These are phyloP conservation scores for Leistus spinibarbis DNA, from an alignment of 2,888 invertebrate genomes.

Conservation along the genomic window DNA sequence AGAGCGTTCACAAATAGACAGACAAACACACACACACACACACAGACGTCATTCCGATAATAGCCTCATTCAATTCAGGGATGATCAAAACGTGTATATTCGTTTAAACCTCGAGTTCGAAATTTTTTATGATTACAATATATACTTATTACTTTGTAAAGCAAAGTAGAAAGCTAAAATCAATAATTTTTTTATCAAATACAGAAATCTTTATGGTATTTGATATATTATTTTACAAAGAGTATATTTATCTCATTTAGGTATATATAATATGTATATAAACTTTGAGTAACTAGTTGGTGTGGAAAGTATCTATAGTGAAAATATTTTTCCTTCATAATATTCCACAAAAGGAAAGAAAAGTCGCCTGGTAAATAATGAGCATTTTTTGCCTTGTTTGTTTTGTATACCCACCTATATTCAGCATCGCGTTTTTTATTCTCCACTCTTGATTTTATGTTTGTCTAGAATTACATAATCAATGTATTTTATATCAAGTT, in stretches of 20 bases:
- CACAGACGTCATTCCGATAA: too few species aligned
- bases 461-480: not conserved
- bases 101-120: too few species aligned
- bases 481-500: not conserved
- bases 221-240: not conserved
- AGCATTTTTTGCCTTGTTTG: not conserved
- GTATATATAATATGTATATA: not conserved
- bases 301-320: not conserved
- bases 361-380: not conserved
- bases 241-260: not conserved
- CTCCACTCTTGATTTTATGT: not conserved
- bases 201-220: too few species aligned
- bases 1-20: too few species aligned
- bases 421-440: not conserved
- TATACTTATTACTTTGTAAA: too few species aligned
- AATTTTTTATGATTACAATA: too few species aligned
- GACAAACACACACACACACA: too few species aligned
- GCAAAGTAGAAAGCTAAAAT: too few species aligned
- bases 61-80: too few species aligned
- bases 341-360: not conserved
- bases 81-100: too few species aligned
- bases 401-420: not conserved
- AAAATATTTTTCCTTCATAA: not conserved
- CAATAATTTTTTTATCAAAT: too few species aligned
- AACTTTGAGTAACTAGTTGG: too few species aligned